A percentile compares a stretch with the other conserved stretches of the same genome.
Evolutionary conservation across 1,140 invertebrate species (phyloP).

Genomic region (Acromyrmex heyeri): DNA sequence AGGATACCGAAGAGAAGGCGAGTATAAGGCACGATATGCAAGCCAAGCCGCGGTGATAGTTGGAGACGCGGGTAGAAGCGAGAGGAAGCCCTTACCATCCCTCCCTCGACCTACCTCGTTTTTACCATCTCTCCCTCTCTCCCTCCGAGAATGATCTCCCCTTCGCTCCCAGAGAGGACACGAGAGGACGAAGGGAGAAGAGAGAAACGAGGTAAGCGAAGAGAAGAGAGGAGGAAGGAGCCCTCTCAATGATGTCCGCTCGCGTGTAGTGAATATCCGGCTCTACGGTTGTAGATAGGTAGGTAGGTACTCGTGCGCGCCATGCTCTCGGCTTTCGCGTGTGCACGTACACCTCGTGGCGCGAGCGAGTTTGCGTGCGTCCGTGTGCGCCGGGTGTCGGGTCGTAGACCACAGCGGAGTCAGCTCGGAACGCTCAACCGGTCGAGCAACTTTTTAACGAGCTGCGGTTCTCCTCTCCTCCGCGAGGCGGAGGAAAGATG

Average conservation of each 20-base stretch:
- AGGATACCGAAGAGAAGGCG: constrained; percentile 69
- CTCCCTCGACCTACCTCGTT: not conserved
- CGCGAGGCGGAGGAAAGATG: constrained; percentile 76
- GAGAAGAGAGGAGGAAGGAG: constrained; percentile 37
- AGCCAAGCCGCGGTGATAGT: constrained; percentile 59
- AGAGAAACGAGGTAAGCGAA: constrained; percentile 4
- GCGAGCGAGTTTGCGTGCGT: constrained; percentile 64
- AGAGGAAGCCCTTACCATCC: constrained; percentile 8
- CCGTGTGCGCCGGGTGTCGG: constrained; percentile 83
- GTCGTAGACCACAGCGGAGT: constrained; percentile 86
- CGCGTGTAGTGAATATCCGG: constrained; percentile 77
- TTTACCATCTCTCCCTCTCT: not conserved
- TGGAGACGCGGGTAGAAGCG: constrained; percentile 33
- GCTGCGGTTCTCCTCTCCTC: constrained; percentile 80
- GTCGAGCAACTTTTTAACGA: constrained; percentile 87
- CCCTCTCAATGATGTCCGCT: constrained; percentile 76
- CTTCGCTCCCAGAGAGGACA: constrained; percentile 1
- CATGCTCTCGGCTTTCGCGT: not conserved
- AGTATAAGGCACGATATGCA: constrained; percentile 72
- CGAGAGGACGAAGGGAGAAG: not conserved
- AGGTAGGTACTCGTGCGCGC: constrained; percentile 20
- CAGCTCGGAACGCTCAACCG: constrained; percentile 84
- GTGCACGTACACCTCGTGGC: constrained; percentile 66
- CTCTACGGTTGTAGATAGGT: constrained; percentile 55
- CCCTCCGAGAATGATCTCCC: not conserved